A percentile compares a stretch with the other conserved stretches of the same genome.
These are phyloP conservation scores for Rhineura floridana DNA, from an alignment of 2,113 vertebrate species.

Conservation along the genomic window DNA sequence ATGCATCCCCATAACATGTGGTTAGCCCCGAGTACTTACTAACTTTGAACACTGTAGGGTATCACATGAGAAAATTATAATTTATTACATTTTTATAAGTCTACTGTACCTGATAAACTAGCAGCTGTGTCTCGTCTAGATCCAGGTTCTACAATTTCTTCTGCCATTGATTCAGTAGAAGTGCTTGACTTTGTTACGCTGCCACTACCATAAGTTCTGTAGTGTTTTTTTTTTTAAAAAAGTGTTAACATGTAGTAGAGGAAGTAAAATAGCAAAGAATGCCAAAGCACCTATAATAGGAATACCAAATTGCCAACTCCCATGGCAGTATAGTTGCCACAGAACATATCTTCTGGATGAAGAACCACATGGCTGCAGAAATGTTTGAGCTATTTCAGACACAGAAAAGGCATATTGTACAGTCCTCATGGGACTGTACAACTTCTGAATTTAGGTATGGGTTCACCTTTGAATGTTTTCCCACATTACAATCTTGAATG, in stretches of 20 bases:
- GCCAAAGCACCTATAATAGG: neutral
- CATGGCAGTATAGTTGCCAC: neutral
- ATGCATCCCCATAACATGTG: neutral
- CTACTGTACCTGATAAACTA: constrained; percentile 77
- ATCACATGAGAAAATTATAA: neutral
- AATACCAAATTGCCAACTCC: neutral
- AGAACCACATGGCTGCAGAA: neutral
- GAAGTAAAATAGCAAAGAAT: neutral
- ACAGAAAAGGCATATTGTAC: neutral
- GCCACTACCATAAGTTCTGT: constrained; percentile 81
- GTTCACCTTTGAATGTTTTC: neutral
- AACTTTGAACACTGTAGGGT: neutral
- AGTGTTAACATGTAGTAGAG: neutral
- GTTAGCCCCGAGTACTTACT: neutral
- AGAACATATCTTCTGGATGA: neutral
- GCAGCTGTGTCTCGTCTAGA: constrained; percentile 60
- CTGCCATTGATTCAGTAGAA: constrained; percentile 69
- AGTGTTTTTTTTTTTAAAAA: constrained; percentile 29
- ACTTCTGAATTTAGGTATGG: neutral
- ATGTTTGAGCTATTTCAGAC: neutral
- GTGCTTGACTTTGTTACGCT: constrained; percentile 74
- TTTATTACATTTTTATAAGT: neutral
- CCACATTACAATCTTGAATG: neutral
- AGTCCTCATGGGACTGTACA: neutral
- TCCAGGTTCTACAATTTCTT: constrained; percentile 76